Base-by-base conservation (phyloP, 2,888 invertebrate genomes). In the Psylliodes chrysocephalus region DNA sequence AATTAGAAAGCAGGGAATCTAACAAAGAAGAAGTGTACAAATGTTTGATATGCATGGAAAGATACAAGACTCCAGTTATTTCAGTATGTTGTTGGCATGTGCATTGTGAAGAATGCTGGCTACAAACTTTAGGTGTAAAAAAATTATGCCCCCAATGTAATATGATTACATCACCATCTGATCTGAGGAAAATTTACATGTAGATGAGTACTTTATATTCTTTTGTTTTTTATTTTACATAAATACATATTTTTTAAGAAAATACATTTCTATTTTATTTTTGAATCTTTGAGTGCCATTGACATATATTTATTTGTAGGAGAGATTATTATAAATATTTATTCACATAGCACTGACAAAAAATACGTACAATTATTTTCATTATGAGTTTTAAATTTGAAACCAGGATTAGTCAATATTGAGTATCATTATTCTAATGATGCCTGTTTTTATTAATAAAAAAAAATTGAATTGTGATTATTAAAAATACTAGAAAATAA, bases 11-110 rank as follows among this genome's bases (percentile, higher is more conserved):
- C 63, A 83, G 85, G 60, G 84, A 86, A 63, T 84, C 85, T 73
- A 81, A 81, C 69, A 85, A 82, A 67, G 84, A 85, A 62, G 85
- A 86, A 61, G 89, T 91, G 82, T 89, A 89, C 68, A 94, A 94
- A 81, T 96, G 96, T 84, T 86, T 95, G 54, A 96, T 96, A 71
- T 96, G 96, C 78, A 89, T 95, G 85, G 95, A 93, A 55, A 87
- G 90, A 25, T 94, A 94, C 81, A 87, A 87, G 59, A 93, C 92
- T 38, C 95, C 96, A 0, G 91, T 95, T 4, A 94, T 95, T 55
- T 96, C 96, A 0, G 92, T 96, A 64, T 94, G 94, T 78, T 97
- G 97, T 82, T 97, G 96, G 96, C 97, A 97, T 82, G 96, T 96
- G 0, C 94, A 96, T 81, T 97, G 97, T 78, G 95, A 96, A 84